Base-by-base conservation (phyloP, 2,113 vertebrate genomes). In the Montifringilla adamsi region DNA sequence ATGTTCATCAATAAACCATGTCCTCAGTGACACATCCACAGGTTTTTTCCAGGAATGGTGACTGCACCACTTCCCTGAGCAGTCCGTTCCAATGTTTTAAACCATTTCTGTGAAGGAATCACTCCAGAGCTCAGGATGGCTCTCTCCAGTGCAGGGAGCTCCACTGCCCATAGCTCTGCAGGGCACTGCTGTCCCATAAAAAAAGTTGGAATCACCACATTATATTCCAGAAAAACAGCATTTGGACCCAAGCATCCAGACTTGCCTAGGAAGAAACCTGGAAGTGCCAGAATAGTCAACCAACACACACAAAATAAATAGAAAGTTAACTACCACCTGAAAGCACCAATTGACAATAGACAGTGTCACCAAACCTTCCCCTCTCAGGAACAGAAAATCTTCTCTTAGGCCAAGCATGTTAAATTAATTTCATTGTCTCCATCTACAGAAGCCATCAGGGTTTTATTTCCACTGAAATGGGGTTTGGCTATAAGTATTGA, bases 401-500 rank as follows among this genome's bases (percentile, higher is more conserved):
- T 53, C 79, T 23, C 12, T 3, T n/a, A 53, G 43, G 46, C 52
- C 49, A 30, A 91, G 4, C 16, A 43, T 7, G 26, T n/a, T 59
- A 74, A 66, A 88, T 83, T 83, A 88, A 60, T 68, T 88, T 80
- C 28, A 50, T 66, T 89, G 64, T 80, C 73, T 81, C 11, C 47
- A 33, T 58, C 24, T 33, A 72, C 47, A 90, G 64, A 78, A 84
- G 17, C 43, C 7, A 3, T 39, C 73, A 63, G 47, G 7, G 55
- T 70, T 96, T 74, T 81, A 81, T 89, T 97, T 81, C 39, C 30
- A 60, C 56, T 63, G 73, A 87, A 78, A 93, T 72, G 49, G 19
- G 31, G 43, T 93, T 90, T 89, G 83, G 83, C 56, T 90, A 44
- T 27, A 33, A 43, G 19, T 41, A 49, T 1, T 74, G 76, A 86